A percentile compares a stretch with the other conserved stretches of the same genome.
These are phyloP conservation scores for Acromyrmex charruanus DNA, from an alignment of 1,140 invertebrate species.

Conservation along the genomic window DNA sequence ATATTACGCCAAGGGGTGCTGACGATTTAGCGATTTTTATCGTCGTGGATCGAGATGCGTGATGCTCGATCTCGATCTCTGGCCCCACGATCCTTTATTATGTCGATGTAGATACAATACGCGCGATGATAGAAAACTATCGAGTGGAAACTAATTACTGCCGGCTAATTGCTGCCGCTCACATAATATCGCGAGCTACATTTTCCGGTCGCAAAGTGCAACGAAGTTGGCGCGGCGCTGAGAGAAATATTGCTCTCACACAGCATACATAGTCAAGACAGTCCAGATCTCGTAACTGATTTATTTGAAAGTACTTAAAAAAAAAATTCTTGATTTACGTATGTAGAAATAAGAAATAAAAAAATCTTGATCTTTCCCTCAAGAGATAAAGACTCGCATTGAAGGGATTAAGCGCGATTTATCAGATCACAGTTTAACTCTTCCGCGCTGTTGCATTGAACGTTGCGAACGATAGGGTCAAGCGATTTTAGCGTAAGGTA, in stretches of 20 bases:
- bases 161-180: conserved; percentile 58
- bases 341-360: background rate
- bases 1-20: background rate
- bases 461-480: conserved; percentile 14
- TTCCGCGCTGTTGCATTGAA: too few species aligned
- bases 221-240: conserved; percentile 32
- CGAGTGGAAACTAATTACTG: conserved; percentile 56
- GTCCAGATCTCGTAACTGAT: background rate
- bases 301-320: background rate
- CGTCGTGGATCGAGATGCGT: conserved; percentile 27
- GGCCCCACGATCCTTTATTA: conserved; percentile 25
- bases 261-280: background rate
- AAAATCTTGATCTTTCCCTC: background rate
- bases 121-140: conserved; percentile 53
- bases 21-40: conserved; percentile 39
- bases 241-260: conserved; percentile 38
- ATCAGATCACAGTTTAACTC: conserved; percentile 50
- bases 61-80: conserved; percentile 44
- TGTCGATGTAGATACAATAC: conserved; percentile 36
- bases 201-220: conserved; percentile 34
- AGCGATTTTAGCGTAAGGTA: conserved; percentile 19
- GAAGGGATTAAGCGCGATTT: conserved; percentile 31
- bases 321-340: background rate
- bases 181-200: background rate
- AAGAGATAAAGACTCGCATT: background rate